These are phyloP conservation scores for Eupeodes latifasciatus DNA, from an alignment of 2,888 invertebrate genomes.

Conservation along the genomic window DNA sequence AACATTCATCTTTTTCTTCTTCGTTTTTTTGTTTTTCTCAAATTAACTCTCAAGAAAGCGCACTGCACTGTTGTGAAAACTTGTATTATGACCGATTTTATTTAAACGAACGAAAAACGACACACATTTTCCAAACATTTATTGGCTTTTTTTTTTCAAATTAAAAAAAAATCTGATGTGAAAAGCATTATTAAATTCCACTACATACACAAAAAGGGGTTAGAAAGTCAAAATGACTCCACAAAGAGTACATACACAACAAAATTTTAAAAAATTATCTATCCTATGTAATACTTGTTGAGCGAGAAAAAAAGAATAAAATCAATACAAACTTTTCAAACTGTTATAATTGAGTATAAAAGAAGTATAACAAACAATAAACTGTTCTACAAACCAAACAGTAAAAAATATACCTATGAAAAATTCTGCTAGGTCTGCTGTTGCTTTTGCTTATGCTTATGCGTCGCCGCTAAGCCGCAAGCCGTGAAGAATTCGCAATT, in stretches of 20 bases:
- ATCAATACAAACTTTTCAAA: conserved; percentile 31
- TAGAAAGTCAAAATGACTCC: conserved; percentile 71
- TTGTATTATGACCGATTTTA: conserved; percentile 33
- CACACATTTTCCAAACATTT: conserved; percentile 52
- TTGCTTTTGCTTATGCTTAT: background rate
- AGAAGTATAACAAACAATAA: conserved; percentile 17
- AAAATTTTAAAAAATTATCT: conserved; percentile 42
- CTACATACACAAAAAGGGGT: conserved; percentile 65
- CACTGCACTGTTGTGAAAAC: conserved; percentile 10
- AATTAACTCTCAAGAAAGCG: background rate
- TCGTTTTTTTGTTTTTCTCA: background rate
- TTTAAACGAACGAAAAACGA: conserved; percentile 19
- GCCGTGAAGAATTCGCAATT: conserved; percentile 51
- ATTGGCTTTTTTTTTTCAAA: conserved; percentile 45
- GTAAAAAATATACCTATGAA: conserved; percentile 46
- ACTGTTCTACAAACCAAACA: conserved; percentile 71
- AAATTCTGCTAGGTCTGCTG: conserved; percentile 44
- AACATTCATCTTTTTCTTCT: conserved; percentile 27
- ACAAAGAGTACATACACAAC: conserved; percentile 13
- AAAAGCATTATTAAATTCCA: conserved; percentile 50
- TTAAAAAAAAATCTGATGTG: background rate
- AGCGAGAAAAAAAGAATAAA: conserved; percentile 18
- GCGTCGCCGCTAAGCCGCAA: conserved; percentile 45
- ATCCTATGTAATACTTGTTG: conserved; percentile 51
- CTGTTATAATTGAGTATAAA: conserved; percentile 61